These are phyloP conservation scores for Centropyge bicolor DNA, from an alignment of 2,797 vertebrate genomes.

Conservation along the genomic window DNA sequence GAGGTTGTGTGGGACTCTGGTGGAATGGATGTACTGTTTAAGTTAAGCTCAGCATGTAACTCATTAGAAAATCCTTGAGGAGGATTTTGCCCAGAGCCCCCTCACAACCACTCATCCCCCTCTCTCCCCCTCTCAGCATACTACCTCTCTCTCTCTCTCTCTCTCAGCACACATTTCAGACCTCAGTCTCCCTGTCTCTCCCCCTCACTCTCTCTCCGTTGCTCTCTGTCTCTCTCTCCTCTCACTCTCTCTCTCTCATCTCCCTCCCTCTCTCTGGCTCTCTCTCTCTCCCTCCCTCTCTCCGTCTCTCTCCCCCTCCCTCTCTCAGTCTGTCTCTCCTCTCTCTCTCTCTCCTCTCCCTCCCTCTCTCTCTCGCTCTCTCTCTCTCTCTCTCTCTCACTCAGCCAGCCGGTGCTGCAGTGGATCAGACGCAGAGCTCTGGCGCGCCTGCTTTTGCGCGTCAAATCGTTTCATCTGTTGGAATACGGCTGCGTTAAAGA, in stretches of 20 bases:
- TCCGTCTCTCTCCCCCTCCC: background rate
- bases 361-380: background rate
- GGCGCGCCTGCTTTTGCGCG: constrained; percentile 56
- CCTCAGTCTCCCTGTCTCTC: constrained; percentile 15
- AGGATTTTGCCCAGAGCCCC: constrained; percentile 48
- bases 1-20: constrained; percentile 18
- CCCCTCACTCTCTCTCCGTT: background rate
- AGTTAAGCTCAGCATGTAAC: constrained; percentile 51
- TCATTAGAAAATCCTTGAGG: constrained; percentile 62
- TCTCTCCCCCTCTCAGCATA: constrained; percentile 18
- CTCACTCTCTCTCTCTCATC: constrained; percentile 5
- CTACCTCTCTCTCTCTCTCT: background rate
- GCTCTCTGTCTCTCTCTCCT: background rate
- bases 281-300: background rate
- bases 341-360: constrained; percentile 14
- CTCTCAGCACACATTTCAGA: too few relatives aligned
- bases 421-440: constrained; percentile 78
- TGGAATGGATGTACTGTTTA: constrained; percentile 43
- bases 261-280: background rate
- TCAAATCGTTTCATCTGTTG: constrained; percentile 59
- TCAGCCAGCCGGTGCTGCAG: constrained; percentile 74
- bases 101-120: constrained; percentile 27
- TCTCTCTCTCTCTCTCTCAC: constrained; percentile 16
- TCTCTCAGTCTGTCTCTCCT: too few relatives aligned
- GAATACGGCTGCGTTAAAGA: constrained; percentile 47